These are phyloP conservation scores for Apostichopus leukothele DNA, from an alignment of 53 echinoderm and acorn worm species.

Conservation along the genomic window DNA sequence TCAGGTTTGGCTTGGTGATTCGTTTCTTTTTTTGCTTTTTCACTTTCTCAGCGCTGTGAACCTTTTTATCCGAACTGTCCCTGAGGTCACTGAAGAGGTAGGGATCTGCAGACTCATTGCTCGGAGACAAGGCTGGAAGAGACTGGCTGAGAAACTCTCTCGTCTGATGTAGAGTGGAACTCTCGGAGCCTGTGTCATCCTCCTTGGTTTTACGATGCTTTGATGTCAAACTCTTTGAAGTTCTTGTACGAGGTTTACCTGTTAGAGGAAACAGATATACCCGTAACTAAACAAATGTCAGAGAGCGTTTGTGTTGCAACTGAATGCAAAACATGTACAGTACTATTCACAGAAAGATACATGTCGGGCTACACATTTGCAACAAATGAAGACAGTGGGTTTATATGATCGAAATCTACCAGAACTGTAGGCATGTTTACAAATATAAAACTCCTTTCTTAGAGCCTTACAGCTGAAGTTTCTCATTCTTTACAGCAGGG, in stretches of 20 bases:
- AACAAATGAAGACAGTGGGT: no score
- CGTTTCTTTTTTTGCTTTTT: neutral
- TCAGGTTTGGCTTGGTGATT: neutral
- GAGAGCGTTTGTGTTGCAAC: no score
- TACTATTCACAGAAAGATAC: no score
- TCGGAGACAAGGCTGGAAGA: constrained; percentile 26
- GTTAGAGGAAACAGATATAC: neutral
- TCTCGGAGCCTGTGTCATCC: neutral
- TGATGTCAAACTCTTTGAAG: neutral
- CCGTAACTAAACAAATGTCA: no score
- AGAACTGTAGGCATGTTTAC: no score
- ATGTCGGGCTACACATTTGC: no score
- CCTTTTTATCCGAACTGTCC: neutral
- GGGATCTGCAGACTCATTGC: neutral
- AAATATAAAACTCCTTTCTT: no score
- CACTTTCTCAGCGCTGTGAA: neutral
- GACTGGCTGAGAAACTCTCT: constrained; percentile 40
- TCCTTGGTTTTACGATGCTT: neutral
- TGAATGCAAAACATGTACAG: no score
- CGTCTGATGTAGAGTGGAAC: constrained; percentile 31
- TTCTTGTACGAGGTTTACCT: neutral
- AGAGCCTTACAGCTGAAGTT: no score
- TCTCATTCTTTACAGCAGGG: no score
- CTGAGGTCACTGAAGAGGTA: constrained; percentile 36
- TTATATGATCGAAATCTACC: no score